Percentiles rank a stretch among this genome's conserved stretches.
Evolutionary conservation across 1,140 invertebrate genomes (phyloP).

Genomic region (Microplitis mediator): DNA sequence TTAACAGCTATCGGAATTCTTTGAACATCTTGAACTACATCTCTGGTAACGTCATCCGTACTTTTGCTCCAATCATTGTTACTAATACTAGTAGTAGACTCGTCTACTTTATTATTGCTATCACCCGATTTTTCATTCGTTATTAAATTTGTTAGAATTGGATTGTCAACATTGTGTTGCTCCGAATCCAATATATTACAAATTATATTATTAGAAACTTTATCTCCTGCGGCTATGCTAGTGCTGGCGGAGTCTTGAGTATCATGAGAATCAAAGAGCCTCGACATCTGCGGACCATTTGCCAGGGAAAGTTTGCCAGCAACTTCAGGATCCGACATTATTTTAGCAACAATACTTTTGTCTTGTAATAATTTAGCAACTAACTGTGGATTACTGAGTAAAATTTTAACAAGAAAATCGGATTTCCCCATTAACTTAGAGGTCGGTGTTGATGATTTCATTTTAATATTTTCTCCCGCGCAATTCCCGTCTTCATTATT

Average conservation of each 20-base stretch:
- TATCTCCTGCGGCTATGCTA: not conserved
- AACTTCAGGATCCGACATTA: constrained; percentile 47
- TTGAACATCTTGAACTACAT: constrained; percentile 71
- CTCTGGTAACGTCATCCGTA: constrained; percentile 62
- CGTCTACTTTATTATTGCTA: constrained; percentile 23
- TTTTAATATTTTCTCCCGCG: constrained; percentile 32
- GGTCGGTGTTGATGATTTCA: constrained; percentile 31
- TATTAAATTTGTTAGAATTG: constrained; percentile 55
- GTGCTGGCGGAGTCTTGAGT: not conserved
- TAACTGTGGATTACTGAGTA: constrained; percentile 44
- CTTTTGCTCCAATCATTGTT: constrained; percentile 30
- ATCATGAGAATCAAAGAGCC: constrained; percentile 43
- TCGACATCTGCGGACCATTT: constrained; percentile 45
- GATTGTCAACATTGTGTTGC: constrained; percentile 44
- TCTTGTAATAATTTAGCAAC: constrained; percentile 51
- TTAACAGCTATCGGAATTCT: constrained; percentile 61
- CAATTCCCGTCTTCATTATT: not conserved
- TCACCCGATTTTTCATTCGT: constrained; percentile 44
- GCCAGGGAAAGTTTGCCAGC: constrained; percentile 41
- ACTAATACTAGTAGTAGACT: not conserved
- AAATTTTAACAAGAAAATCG: constrained; percentile 38
- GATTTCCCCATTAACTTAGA: constrained; percentile 39
- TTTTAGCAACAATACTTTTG: constrained; percentile 47
- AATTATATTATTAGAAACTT: constrained; percentile 31
- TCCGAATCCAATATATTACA: constrained; percentile 29